phyloP scores from a whole-genome alignment of 2,113 vertebrate genomes.

The Istiophorus platypterus region DNA sequence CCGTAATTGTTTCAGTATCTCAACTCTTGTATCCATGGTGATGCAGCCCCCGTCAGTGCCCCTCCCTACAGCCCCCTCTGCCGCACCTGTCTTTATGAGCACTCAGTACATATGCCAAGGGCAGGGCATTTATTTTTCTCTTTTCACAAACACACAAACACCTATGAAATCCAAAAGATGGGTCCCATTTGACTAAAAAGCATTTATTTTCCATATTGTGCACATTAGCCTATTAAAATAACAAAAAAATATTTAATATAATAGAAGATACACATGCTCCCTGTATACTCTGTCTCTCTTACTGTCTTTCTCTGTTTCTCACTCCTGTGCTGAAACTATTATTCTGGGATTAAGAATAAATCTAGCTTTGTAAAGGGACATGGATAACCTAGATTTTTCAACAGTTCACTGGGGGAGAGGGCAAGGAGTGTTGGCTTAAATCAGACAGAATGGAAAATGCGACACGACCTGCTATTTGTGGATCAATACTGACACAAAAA shows the following conservation, averaged over 20 bases:
- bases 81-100: slow-evolving; percentile 48
- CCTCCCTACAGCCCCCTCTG: slow-evolving; percentile 40
- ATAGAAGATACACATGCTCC: not conserved
- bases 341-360: slow-evolving; percentile 66
- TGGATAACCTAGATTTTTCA: slow-evolving; percentile 73
- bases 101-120: slow-evolving; percentile 41
- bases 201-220: not conserved
- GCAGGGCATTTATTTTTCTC: slow-evolving; percentile 20
- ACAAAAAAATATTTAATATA: slow-evolving; percentile 7
- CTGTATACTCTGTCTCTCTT: not conserved
- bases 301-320: not conserved
- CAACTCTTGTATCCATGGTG: slow-evolving; percentile 70
- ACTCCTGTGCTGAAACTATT: slow-evolving; percentile 27
- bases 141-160: slow-evolving; percentile 12
- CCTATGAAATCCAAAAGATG: not conserved
- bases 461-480: slow-evolving; percentile 41
- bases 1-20: slow-evolving; percentile 65
- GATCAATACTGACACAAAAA: slow-evolving; percentile 68
- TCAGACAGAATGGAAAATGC: slow-evolving; percentile 53
- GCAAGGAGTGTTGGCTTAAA: slow-evolving; percentile 22
- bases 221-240: not conserved
- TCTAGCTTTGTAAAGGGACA: slow-evolving; percentile 55
- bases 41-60: slow-evolving; percentile 60
- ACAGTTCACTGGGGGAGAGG: slow-evolving; percentile 29
- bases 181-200: not conserved